Evolutionary conservation across 1,140 invertebrate species (phyloP), one percentile per base, ranked within the genome.

Genomic region (Phocides pigmalion): DNA sequence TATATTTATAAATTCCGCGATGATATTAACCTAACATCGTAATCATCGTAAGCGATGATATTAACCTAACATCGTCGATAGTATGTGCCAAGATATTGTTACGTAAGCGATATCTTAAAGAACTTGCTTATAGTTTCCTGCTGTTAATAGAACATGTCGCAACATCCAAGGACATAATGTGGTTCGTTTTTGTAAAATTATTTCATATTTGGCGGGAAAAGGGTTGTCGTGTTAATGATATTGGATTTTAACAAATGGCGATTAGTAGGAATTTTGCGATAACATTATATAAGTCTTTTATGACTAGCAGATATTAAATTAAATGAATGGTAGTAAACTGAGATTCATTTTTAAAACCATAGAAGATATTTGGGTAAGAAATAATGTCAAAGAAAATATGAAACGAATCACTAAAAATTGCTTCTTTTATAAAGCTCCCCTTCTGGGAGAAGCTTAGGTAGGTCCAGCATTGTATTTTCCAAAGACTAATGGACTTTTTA

Each of bases 131-230:
- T 28, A 19, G 19, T 12, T 4, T 16, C n/a, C 44, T 8, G 9
- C 5, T 56, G 0, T 0, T 1, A 16, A 3, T 44, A 15, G 14
- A 56, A 22, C 53, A 25, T 25, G 32, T 1, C 0, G 5, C 50
- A 41, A 14, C 16, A 16, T 4, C 39, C 53, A 70, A 72, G 67
- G 67, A 58, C 58, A 25, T n/a, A 37, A 17, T 72, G 79, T 49
- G 79, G 79, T 81, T 74, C 76, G 70, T 70, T 76, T 70, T 70
- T 42, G 62, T 41, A 19, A 47, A 62, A 70, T 65, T 68, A 70
- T 58, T 62, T 71, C 47, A 67, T 50, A 65, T 63, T 68, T 67
- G 12, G 37, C 47, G 56, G 72, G 74, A 74, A 67, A 69, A 68
- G 68, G 70, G 68, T 67, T 70, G 62, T 63, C 64, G 51, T 64